Conservation (phyloP, 2,888 invertebrate genomes). For the Diachrysia chrysitis region DNA sequence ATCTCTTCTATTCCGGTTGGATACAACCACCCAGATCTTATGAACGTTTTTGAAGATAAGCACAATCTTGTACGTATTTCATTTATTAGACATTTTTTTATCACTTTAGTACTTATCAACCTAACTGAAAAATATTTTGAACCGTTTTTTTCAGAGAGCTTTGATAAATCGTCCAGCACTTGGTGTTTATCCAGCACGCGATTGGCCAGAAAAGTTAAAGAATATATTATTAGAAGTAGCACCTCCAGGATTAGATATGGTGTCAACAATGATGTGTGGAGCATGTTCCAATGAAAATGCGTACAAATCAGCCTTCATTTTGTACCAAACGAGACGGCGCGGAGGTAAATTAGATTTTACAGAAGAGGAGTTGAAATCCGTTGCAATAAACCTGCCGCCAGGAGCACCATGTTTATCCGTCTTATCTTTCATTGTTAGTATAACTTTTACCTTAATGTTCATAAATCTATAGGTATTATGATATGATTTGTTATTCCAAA, state of each 20-base stretch:
- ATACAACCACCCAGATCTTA: constrained; percentile 97
- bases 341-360: constrained; percentile 92
- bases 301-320: constrained; percentile 97
- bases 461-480: too few species aligned
- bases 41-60: constrained; percentile 92
- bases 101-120: too few species aligned
- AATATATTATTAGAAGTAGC: constrained; percentile 93
- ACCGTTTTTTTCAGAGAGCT: constrained; percentile 90
- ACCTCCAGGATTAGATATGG: constrained; percentile 93
- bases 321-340: constrained; percentile 93
- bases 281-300: constrained; percentile 99
- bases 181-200: constrained; percentile 96
- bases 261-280: constrained; percentile 99
- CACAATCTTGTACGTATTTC: constrained; percentile 92
- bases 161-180: constrained; percentile 98
- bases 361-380: constrained; percentile 93
- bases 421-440: constrained; percentile 93
- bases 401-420: constrained; percentile 95
- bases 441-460: not conserved
- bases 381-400: constrained; percentile 95
- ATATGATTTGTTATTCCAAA: too few species aligned
- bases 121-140: too few species aligned
- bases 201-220: constrained; percentile 95
- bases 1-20: constrained; percentile 96
- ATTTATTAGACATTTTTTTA: too few species aligned